These are phyloP conservation scores for Podarcis raffonei DNA, from an alignment of 2,113 vertebrate species.

Conservation along the genomic window DNA sequence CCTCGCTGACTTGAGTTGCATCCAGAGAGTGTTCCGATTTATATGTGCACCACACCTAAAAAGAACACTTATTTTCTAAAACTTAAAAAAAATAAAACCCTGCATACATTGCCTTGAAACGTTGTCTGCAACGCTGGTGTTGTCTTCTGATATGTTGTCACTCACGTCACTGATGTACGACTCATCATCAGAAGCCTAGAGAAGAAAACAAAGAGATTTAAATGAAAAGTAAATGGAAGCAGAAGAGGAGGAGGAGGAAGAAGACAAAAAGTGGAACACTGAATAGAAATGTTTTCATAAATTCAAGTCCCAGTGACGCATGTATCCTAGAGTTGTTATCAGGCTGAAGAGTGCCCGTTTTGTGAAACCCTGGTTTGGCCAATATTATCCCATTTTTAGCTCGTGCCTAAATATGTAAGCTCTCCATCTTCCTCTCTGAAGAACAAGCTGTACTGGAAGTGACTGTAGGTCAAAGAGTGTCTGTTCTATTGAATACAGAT, in stretches of 20 bases:
- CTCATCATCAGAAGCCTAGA: slow-evolving; percentile 96
- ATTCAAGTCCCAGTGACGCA: neutral
- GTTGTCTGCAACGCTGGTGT: slow-evolving; percentile 96
- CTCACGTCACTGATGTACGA: slow-evolving; percentile 99
- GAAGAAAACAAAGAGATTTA: slow-evolving; percentile 23
- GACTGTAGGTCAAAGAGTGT: neutral
- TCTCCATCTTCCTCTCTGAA: neutral
- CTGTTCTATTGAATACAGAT: neutral
- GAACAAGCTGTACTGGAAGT: neutral
- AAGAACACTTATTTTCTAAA: neutral
- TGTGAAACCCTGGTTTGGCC: neutral
- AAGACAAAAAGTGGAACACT: neutral
- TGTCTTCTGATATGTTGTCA: slow-evolving; percentile 99
- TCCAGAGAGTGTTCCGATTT: slow-evolving; percentile 3
- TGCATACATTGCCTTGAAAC: slow-evolving; percentile 95
- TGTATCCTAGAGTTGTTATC: neutral
- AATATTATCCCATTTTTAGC: neutral
- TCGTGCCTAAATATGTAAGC: neutral
- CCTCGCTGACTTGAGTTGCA: neutral
- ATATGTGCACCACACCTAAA: slow-evolving; percentile 36
- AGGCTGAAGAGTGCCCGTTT: too few species aligned
- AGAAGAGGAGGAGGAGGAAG: neutral
- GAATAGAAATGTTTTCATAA: neutral
- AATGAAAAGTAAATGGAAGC: neutral
- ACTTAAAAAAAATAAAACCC: neutral